These are phyloP conservation scores for Uloborus diversus DNA, from an alignment of 1,140 invertebrate genomes.

Conservation along the genomic window DNA sequence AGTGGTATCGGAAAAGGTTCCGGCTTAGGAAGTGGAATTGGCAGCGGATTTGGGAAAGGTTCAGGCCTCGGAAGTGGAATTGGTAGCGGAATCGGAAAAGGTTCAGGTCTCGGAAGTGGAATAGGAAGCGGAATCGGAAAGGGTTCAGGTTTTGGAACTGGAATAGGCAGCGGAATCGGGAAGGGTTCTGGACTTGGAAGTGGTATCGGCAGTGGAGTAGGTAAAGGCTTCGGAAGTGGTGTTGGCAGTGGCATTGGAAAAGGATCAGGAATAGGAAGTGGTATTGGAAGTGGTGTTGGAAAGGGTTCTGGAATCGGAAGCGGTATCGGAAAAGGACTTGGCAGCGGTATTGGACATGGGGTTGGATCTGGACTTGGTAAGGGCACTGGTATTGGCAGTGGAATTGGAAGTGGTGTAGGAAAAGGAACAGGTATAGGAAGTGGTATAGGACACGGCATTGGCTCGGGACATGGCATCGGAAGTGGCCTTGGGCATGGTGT, in stretches of 20 bases:
- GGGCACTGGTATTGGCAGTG: background rate
- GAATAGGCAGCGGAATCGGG: background rate
- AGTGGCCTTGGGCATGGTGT: background rate
- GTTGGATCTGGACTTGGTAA: background rate
- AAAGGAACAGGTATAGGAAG: background rate
- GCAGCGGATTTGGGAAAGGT: conserved; percentile 11
- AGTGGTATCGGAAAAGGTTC: background rate
- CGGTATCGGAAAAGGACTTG: background rate
- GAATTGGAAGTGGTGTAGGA: background rate
- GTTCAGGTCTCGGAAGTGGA: conserved; percentile 9
- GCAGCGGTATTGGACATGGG: background rate
- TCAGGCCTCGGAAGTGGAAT: background rate
- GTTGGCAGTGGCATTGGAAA: conserved; percentile 10
- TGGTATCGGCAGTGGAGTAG: conserved; percentile 6
- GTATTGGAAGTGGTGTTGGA: background rate
- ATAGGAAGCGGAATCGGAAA: conserved; percentile 12
- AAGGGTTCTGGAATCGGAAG: background rate
- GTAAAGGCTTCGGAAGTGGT: conserved; percentile 14
- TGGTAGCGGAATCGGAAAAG: background rate
- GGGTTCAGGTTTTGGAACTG: background rate
- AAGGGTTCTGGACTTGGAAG: background rate
- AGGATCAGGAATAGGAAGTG: background rate
- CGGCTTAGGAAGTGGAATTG: conserved; percentile 4
- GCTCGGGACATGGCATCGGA: background rate
- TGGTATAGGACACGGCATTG: conserved; percentile 1